Evolutionary conservation across 2,888 invertebrate species (phyloP).

Genomic region (Laspeyria flexula): DNA sequence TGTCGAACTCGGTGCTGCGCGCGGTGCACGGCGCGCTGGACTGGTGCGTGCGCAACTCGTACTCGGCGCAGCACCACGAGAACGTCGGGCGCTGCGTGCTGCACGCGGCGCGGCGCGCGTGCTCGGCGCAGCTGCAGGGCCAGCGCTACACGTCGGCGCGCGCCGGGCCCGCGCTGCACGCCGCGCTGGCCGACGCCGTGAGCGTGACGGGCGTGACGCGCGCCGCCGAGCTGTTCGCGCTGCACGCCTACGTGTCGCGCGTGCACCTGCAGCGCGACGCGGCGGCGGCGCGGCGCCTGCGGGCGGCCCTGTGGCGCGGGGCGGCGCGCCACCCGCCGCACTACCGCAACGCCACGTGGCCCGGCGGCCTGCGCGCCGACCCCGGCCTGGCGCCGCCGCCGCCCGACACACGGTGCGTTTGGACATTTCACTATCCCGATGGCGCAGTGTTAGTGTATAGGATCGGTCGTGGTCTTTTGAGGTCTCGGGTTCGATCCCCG

Average conservation of each 20-base stretch:
- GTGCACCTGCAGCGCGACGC: conserved; percentile 69
- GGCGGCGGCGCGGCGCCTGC: conserved; percentile 37
- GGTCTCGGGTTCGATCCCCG: too few species aligned
- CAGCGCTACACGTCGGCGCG: conserved; percentile 8
- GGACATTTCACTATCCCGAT: conserved; percentile 85
- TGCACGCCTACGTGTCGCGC: too few species aligned
- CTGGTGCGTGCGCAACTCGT: conserved; percentile 95
- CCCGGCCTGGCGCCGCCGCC: conserved; percentile 77
- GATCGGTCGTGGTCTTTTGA: too few species aligned
- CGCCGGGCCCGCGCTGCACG: conserved; percentile 4
- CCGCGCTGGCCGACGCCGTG: conserved; percentile 80
- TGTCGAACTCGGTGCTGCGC: conserved; percentile 94
- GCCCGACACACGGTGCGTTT: conserved; percentile 86
- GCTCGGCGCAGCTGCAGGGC: conserved; percentile 82
- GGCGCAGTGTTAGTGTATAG: too few species aligned
- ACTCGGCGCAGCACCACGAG: conserved; percentile 92
- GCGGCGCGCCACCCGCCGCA: conserved; percentile 59
- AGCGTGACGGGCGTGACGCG: conserved; percentile 88
- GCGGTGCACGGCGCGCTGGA: conserved; percentile 92
- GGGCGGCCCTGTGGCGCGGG: conserved; percentile 47
- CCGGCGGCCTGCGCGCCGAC: conserved; percentile 86
- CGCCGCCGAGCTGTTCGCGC: conserved; percentile 88
- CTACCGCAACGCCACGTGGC: conserved; percentile 91
- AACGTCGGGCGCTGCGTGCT: conserved; percentile 95
- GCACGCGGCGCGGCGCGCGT: conserved; percentile 89